These are phyloP conservation scores for Galerucella calmariensis DNA, from an alignment of 2,888 invertebrate genomes.

Conservation along the genomic window DNA sequence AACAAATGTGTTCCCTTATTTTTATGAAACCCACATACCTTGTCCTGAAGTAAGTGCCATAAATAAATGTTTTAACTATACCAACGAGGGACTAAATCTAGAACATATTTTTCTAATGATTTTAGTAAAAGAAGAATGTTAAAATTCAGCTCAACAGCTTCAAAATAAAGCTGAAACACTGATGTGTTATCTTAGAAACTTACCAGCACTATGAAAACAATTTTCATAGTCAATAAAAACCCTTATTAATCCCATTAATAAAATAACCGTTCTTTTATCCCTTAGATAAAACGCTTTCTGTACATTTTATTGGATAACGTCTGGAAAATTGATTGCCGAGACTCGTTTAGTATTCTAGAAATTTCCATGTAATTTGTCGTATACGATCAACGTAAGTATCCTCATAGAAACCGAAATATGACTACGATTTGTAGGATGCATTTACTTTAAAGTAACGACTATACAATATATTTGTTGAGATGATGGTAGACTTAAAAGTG, in stretches of 20 bases:
- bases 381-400: slow-evolving; percentile 14
- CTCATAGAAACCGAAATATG: slow-evolving; percentile 11
- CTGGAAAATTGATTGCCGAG: not conserved
- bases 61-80: too few species aligned
- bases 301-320: not conserved
- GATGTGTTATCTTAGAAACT: too few species aligned
- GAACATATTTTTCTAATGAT: too few species aligned
- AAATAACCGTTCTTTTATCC: not conserved
- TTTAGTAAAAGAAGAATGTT: too few species aligned
- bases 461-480: not conserved
- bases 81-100: too few species aligned
- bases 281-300: not conserved
- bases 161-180: too few species aligned
- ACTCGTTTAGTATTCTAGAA: slow-evolving; percentile 17
- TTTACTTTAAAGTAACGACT: not conserved
- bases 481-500: not conserved
- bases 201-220: not conserved
- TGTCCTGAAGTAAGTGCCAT: too few species aligned
- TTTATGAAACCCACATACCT: too few species aligned
- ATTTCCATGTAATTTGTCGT: slow-evolving; percentile 4
- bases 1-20: too few species aligned
- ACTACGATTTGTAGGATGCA: slow-evolving; percentile 2
- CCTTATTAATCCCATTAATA: not conserved
- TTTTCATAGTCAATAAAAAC: not conserved
- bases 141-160: too few species aligned